These are phyloP conservation scores for Nasonia longicornis DNA, from an alignment of 1,140 invertebrate genomes.

Conservation along the genomic window DNA sequence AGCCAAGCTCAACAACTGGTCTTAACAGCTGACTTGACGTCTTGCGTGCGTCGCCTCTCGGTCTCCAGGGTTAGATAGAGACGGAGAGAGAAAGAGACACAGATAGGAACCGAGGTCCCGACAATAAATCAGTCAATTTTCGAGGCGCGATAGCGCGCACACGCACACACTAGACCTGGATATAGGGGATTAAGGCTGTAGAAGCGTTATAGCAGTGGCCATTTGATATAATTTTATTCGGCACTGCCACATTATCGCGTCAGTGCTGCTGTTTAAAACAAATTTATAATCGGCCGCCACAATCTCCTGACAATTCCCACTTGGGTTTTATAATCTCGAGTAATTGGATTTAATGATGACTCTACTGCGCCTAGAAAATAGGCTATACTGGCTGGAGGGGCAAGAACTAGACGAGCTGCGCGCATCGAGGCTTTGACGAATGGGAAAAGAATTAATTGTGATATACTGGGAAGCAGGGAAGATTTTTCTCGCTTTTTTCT, in stretches of 20 bases:
- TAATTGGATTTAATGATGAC: slow-evolving; percentile 44
- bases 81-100: slow-evolving; percentile 35
- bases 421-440: not conserved
- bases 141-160: slow-evolving; percentile 21
- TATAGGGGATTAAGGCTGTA: slow-evolving; percentile 28
- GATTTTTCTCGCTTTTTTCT: slow-evolving; percentile 14
- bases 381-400: not conserved
- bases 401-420: not conserved
- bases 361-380: not conserved
- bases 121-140: slow-evolving; percentile 49
- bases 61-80: slow-evolving; percentile 17
- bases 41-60: slow-evolving; percentile 8
- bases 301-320: slow-evolving; percentile 37
- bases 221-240: slow-evolving; percentile 44
- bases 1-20: slow-evolving; percentile 39
- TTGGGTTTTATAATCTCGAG: slow-evolving; percentile 30
- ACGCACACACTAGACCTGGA: slow-evolving; percentile 20
- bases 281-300: slow-evolving; percentile 40
- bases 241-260: slow-evolving; percentile 42
- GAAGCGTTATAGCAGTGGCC: slow-evolving; percentile 10
- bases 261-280: slow-evolving; percentile 41
- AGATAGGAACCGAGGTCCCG: slow-evolving; percentile 8
- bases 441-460: slow-evolving; percentile 22
- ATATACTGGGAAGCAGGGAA: not conserved
- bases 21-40: slow-evolving; percentile 36